Percentiles rank a stretch among this genome's conserved stretches.
Evolutionary conservation across 2,113 vertebrate species (phyloP).

Genomic region (Muntiacus reevesi): DNA sequence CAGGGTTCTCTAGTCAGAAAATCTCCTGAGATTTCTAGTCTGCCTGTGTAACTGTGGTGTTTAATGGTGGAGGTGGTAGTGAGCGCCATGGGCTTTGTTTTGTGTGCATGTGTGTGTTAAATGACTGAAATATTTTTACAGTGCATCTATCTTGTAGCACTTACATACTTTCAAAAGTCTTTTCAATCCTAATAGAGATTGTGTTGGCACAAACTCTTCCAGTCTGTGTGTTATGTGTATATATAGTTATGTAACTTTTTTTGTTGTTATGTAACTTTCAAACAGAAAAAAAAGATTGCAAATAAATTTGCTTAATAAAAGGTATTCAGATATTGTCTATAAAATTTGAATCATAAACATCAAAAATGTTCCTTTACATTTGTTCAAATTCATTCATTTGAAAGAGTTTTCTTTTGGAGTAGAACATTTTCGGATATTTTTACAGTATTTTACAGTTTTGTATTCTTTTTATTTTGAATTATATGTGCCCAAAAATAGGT

Average conservation of each 20-base stretch:
- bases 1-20: not conserved
- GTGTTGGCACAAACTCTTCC: not conserved
- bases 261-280: not conserved
- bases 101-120: not conserved
- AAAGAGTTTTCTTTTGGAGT: not conserved
- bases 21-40: not conserved
- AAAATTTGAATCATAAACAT: not conserved
- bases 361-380: not conserved
- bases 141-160: not conserved
- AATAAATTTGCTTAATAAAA: not conserved
- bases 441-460: not conserved
- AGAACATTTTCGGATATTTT: not conserved
- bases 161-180: not conserved
- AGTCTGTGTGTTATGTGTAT: not conserved
- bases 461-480: constrained; percentile 24
- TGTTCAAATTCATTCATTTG: constrained; percentile 14
- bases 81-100: not conserved
- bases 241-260: not conserved
- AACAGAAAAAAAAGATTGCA: not conserved
- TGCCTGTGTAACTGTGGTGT: not conserved
- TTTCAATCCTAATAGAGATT: not conserved
- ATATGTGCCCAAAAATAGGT: not conserved
- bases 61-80: not conserved
- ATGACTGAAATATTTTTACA: not conserved
- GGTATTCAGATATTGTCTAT: not conserved